Base-by-base conservation (phyloP, 1,140 invertebrate species). In the Coptotermes formosanus region DNA sequence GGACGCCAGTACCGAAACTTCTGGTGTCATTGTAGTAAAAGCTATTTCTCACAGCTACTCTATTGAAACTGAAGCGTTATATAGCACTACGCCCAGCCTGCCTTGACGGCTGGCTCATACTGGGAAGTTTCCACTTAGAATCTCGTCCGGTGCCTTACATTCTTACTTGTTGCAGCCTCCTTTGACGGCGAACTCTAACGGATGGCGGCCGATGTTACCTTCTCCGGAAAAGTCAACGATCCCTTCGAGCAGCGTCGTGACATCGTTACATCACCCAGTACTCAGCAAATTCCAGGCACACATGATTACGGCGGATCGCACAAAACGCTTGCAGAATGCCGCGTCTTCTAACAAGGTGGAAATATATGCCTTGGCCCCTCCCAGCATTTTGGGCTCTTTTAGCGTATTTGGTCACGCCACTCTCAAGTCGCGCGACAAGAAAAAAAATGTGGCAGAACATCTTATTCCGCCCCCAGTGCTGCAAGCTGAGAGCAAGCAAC, bases 371-470 rank as follows among this genome's bases (percentile, higher is more conserved):
- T 16, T 25, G 14, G 81, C 82, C 44, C 91, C 91, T 0, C 90
- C 91, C 0, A 91, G 90, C 84, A 91, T 93, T 84, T 87, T 92
- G 11, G 92, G 91, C 8, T 92, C 91, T 43, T 92, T 92, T 82
- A 90, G 89, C 32, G 88, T 90, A 0, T 91, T 92, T 44, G 90
- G 91, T 1, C 91, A 92, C 82, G 89, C 90, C 2, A 89, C 90
- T 2, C 85, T 90, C 0, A 91, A 92, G 83, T 89, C 90, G 2
- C 89, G 91, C 23, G 89, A 55, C 82, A 88, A 85, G 44, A 32
- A 45, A 16, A 84, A 84, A n/a, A 59, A 30, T 6, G 64, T 75
- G n/a, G 9, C 25, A 2, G 64, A 75, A 30, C 64, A 75, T 25
- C 64, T 75, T n/a, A 25, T 75, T 25, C 64, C 83, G 9, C 45